phyloP scores from a whole-genome alignment of 2,888 invertebrate species.

The Leptogaster cylindrica region DNA sequence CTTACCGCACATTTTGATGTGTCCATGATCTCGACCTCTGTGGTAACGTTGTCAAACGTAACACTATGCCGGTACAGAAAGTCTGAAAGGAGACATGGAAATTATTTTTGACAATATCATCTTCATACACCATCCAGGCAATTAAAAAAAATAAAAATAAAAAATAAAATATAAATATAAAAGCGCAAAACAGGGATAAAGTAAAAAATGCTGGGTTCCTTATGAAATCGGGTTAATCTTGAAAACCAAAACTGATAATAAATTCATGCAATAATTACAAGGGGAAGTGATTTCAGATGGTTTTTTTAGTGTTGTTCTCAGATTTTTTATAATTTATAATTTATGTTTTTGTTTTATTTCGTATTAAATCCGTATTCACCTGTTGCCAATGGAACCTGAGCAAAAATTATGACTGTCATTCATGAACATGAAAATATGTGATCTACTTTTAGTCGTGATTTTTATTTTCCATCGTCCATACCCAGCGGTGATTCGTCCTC shows the following conservation, averaged over 20 bases:
- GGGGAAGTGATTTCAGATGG: slow-evolving; percentile 9
- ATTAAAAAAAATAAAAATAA: slow-evolving; percentile 21
- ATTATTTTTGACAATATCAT: background rate
- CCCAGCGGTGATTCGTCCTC: slow-evolving; percentile 1
- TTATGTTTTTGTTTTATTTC: slow-evolving; percentile 5
- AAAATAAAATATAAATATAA: background rate
- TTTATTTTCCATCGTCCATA: too few relatives aligned
- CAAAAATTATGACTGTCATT: slow-evolving; percentile 31
- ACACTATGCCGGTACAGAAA: slow-evolving; percentile 80
- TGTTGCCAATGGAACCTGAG: slow-evolving; percentile 2
- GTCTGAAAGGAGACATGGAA: slow-evolving; percentile 68
- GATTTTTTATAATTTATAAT: slow-evolving; percentile 8
- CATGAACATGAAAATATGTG: slow-evolving; percentile 14
- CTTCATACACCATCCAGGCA: background rate
- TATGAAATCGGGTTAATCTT: slow-evolving; percentile 36
- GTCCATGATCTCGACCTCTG: slow-evolving; percentile 80
- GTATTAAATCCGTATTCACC: background rate
- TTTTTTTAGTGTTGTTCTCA: background rate
- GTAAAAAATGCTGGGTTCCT: slow-evolving; percentile 11
- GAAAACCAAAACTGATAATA: slow-evolving; percentile 27
- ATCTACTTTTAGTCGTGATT: slow-evolving; percentile 30
- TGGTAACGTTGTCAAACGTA: slow-evolving; percentile 77
- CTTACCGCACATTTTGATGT: slow-evolving; percentile 83
- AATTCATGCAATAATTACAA: slow-evolving; percentile 26
- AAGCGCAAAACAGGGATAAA: too few relatives aligned